These are phyloP conservation scores for Aplodontia rufa DNA, from an alignment of 2,113 vertebrate species.

Conservation along the genomic window DNA sequence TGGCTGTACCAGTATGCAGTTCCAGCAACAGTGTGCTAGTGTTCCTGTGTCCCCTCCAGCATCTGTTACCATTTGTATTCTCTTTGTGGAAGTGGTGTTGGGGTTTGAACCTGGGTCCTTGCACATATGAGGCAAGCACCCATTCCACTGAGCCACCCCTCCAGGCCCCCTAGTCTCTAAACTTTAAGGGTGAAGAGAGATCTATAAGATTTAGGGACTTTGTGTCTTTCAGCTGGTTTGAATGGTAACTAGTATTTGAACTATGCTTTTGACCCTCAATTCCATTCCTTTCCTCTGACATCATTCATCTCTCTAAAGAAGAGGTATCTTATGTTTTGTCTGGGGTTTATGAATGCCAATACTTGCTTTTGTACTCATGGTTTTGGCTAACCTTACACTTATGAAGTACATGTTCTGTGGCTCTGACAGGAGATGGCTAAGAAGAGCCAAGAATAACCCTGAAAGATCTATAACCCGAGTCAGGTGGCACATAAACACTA, in stretches of 20 bases:
- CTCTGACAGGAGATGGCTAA: neutral
- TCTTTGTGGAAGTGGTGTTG: too few relatives aligned
- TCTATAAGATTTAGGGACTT: neutral
- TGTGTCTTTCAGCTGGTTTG: neutral
- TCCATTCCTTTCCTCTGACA: neutral
- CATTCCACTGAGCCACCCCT: too few relatives aligned
- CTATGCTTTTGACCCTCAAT: neutral
- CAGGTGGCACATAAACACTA: neutral
- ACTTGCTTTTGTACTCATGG: constrained; percentile 26
- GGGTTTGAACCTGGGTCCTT: too few relatives aligned
- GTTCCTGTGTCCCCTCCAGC: too few relatives aligned
- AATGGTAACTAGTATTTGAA: neutral
- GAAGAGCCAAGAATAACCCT: constrained; percentile 53
- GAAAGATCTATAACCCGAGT: neutral
- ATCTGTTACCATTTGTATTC: too few relatives aligned
- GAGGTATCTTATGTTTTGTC: neutral
- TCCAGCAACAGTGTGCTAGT: too few relatives aligned
- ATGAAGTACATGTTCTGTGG: constrained; percentile 27
- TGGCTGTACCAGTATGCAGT: too few relatives aligned
- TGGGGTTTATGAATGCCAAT: constrained; percentile 34
- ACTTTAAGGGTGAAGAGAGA: neutral
- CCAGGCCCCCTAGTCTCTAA: too few relatives aligned
- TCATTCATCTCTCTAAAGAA: neutral
- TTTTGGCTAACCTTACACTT: constrained; percentile 45
- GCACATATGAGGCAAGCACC: too few relatives aligned